phyloP scores from a whole-genome alignment of 1,140 invertebrate genomes.

The Caligus rogercresseyi region DNA sequence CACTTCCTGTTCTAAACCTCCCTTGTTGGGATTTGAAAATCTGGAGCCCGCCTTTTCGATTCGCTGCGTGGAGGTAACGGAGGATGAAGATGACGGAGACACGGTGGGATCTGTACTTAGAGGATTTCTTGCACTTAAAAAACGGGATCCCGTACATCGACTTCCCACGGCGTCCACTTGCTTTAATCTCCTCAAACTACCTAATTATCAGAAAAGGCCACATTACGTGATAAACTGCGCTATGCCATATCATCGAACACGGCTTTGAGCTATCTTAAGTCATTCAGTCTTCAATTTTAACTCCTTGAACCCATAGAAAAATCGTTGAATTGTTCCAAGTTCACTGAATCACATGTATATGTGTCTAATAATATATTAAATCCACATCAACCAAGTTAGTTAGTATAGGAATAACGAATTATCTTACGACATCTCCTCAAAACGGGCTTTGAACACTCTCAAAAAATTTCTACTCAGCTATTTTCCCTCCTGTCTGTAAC shows the following conservation, averaged over 20 bases:
- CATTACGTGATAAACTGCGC: slow-evolving; percentile 79
- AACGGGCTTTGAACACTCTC: no score
- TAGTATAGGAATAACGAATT: no score
- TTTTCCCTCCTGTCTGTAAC: no score
- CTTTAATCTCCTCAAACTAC: slow-evolving; percentile 94
- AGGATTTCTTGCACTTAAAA: slow-evolving; percentile 92
- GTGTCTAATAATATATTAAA: no score
- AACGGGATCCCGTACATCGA: slow-evolving; percentile 79
- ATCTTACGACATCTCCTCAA: no score
- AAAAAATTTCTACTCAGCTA: no score
- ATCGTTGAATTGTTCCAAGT: no score
- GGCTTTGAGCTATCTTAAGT: slow-evolving; percentile 93
- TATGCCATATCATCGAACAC: slow-evolving; percentile 96
- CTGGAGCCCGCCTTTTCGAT: slow-evolving; percentile 97
- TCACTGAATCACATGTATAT: no score
- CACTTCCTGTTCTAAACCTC: slow-evolving; percentile 94
- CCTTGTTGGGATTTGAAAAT: slow-evolving; percentile 87
- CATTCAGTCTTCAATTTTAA: no score
- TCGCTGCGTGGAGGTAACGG: slow-evolving; percentile 92
- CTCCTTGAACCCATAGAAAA: no score
- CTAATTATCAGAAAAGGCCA: slow-evolving; percentile 96
- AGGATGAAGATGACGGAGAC: slow-evolving; percentile 94
- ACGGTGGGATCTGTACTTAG: slow-evolving; percentile 54
- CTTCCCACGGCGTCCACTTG: slow-evolving; percentile 97
- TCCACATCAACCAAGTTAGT: no score